A percentile compares a stretch with the other conserved stretches of the same genome.
Conservation (phyloP, 92 coral and sea anemone genomes). For the Porites divaricata region DNA sequence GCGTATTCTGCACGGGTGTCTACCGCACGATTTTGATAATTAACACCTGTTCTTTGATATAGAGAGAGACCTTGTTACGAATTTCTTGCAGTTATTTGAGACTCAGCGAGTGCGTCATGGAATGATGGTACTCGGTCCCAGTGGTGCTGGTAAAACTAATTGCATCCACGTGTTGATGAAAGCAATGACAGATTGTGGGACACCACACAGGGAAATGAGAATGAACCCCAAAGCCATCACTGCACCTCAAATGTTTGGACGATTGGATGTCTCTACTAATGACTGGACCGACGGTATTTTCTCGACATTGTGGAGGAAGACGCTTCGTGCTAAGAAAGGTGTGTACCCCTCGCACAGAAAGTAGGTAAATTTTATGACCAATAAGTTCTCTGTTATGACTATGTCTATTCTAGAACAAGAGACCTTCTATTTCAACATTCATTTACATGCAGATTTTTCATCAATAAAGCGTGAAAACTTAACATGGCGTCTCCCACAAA, state of each 20-base stretch:
- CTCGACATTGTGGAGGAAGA: conserved; percentile 89
- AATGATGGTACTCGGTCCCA: conserved; percentile 95
- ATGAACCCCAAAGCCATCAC: conserved; percentile 96
- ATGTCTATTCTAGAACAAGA: too few relatives aligned
- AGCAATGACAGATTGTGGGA: conserved; percentile 90
- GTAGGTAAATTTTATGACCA: too few relatives aligned
- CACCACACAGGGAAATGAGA: conserved; percentile 92
- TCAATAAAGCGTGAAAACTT: too few relatives aligned
- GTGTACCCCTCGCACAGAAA: background rate
- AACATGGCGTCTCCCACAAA: too few relatives aligned
- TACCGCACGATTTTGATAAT: background rate
- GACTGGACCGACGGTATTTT: conserved; percentile 95
- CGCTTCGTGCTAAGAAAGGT: conserved; percentile 95
- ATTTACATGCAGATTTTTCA: too few relatives aligned
- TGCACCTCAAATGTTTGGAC: conserved; percentile 94
- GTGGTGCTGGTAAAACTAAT: conserved; percentile 91
- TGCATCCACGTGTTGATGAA: conserved; percentile 87
- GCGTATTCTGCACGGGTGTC: background rate
- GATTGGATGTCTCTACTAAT: conserved; percentile 86
- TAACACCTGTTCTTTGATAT: background rate
- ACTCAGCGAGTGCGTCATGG: conserved; percentile 97
- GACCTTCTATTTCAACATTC: too few relatives aligned
- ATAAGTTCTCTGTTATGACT: too few relatives aligned
- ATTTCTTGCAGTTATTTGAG: conserved; percentile 73
- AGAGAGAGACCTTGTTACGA: background rate